Percentiles rank a stretch among this genome's conserved stretches.
Evolutionary conservation across 2,797 vertebrate species (phyloP).

Genomic region (Sarcoramphus papa): DNA sequence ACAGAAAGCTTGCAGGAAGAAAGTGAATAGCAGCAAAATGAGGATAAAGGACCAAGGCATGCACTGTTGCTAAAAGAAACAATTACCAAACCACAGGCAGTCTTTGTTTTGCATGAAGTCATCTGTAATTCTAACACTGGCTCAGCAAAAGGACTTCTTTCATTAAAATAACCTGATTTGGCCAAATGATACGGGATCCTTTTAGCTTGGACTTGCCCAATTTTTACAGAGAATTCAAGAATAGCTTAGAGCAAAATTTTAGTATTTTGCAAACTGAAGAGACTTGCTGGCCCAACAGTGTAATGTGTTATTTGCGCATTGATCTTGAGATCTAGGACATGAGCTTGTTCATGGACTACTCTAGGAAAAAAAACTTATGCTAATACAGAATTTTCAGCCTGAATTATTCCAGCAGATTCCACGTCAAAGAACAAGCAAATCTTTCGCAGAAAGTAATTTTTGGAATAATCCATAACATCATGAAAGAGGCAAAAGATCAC

Average conservation of each 20-base stretch:
- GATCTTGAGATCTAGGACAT: conserved; percentile 29
- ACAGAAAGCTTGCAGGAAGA: background rate
- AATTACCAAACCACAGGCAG: background rate
- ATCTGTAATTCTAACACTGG: background rate
- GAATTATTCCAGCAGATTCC: conserved; percentile 12
- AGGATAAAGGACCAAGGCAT: background rate
- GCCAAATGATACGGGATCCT: background rate
- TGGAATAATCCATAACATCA: background rate
- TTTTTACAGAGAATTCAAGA: conserved; percentile 22
- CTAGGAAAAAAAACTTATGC: background rate
- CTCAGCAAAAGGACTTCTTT: background rate
- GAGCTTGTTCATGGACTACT: background rate
- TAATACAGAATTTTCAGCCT: conserved; percentile 14
- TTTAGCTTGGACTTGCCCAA: background rate
- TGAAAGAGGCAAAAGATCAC: background rate
- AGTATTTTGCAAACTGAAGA: background rate
- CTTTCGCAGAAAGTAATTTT: background rate
- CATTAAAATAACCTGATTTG: background rate
- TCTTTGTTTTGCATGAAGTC: background rate
- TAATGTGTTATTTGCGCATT: background rate
- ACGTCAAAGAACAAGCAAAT: background rate
- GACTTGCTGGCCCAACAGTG: background rate
- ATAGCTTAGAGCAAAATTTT: conserved; percentile 10
- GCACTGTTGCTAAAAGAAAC: background rate
- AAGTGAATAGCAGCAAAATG: background rate